phyloP scores from a whole-genome alignment of 2,888 invertebrate species.

The Drosophila prostipennis region DNA sequence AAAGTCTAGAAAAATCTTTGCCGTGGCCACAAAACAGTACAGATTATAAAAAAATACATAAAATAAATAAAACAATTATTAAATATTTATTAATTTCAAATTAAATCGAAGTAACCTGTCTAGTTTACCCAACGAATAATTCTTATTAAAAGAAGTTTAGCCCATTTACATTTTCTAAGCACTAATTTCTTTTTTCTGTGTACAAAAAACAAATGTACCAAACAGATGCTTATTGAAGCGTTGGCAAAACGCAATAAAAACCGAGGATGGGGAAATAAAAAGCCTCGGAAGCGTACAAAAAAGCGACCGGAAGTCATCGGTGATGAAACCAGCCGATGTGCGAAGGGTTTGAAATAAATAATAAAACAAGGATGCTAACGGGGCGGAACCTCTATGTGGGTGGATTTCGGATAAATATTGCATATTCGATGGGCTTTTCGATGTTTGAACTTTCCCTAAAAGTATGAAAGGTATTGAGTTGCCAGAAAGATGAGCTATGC shows the following conservation, averaged over 20 bases:
- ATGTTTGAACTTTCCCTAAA: not conserved
- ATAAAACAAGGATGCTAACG: not conserved
- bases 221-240: not conserved
- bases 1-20: not conserved
- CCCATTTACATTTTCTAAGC: too few relatives aligned
- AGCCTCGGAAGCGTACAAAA: slow-evolving; percentile 1
- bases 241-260: slow-evolving; percentile 6
- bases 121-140: too few relatives aligned
- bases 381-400: slow-evolving; percentile 3
- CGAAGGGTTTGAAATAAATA: slow-evolving; percentile 45
- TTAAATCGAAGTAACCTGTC: not conserved
- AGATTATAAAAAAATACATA: too few relatives aligned
- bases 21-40: not conserved
- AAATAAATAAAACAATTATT: too few relatives aligned
- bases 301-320: slow-evolving; percentile 50
- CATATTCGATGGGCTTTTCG: slow-evolving; percentile 9
- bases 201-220: not conserved
- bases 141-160: too few relatives aligned
- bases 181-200: too few relatives aligned
- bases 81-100: too few relatives aligned
- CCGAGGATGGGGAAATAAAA: not conserved
- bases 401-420: slow-evolving; percentile 10
- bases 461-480: not conserved
- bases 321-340: slow-evolving; percentile 40
- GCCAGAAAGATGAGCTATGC: not conserved